phyloP scores from a whole-genome alignment of 1,140 invertebrate genomes.

The Aporrectodea caliginosa region DNA sequence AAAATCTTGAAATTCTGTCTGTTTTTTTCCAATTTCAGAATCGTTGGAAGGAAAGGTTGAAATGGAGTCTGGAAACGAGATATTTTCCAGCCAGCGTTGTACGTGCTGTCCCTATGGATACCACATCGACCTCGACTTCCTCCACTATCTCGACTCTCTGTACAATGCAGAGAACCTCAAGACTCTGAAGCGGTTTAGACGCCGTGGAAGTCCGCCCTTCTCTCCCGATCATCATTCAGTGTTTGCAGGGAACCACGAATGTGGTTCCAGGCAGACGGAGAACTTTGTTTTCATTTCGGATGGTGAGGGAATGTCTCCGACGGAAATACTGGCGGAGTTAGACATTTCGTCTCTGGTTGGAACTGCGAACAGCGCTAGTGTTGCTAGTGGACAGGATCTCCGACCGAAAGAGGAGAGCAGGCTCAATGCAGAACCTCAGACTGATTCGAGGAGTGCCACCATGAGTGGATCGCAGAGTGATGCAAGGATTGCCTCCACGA shows the following conservation, averaged over 20 bases:
- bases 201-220: background rate
- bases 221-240: background rate
- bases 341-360: background rate
- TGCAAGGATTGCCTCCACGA: too few relatives aligned
- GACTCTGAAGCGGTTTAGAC: background rate
- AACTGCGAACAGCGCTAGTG: background rate
- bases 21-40: too few relatives aligned
- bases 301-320: background rate
- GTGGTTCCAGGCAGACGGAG: background rate
- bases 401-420: too few relatives aligned
- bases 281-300: background rate
- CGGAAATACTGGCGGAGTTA: background rate
- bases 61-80: too few relatives aligned
- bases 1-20: too few relatives aligned
- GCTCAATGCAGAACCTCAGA: too few relatives aligned
- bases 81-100: slow-evolving; percentile 43
- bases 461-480: too few relatives aligned
- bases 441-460: too few relatives aligned
- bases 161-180: background rate
- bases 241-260: background rate
- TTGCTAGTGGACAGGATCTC: too few relatives aligned
- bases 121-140: slow-evolving; percentile 85
- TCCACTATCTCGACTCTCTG: slow-evolving; percentile 69
- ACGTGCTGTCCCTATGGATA: slow-evolving; percentile 75
- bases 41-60: too few relatives aligned